Percentiles rank a stretch among this genome's conserved stretches.
Conservation (phyloP, 2,797 vertebrate species). For the Sitta carolinensis region DNA sequence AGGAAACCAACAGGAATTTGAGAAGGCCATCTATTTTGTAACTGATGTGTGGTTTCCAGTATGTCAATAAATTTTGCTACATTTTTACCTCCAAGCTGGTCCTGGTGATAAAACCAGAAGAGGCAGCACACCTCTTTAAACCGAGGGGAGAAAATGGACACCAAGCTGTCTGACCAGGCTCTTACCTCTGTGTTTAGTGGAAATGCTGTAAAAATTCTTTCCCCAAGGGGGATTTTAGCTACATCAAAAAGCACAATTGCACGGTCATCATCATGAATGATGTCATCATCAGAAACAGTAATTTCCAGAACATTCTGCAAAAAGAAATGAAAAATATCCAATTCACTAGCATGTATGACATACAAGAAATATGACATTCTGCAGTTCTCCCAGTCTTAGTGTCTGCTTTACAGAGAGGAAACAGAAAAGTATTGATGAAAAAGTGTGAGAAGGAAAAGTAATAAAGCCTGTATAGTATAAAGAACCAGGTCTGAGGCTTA, state of each 20-base stretch:
- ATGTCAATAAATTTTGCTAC: not conserved
- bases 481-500: not conserved
- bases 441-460: not conserved
- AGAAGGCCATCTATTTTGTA: not conserved
- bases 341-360: not conserved
- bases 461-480: not conserved
- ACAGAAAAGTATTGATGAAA: not conserved
- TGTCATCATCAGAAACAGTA: constrained; percentile 79
- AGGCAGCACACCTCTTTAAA: not conserved
- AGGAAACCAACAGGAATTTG: not conserved
- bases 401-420: not conserved
- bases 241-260: constrained; percentile 80
- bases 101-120: not conserved
- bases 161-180: not conserved
- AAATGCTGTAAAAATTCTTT: constrained; percentile 72
- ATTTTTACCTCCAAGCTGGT: not conserved
- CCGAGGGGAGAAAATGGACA: not conserved
- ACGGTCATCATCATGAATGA: constrained; percentile 61
- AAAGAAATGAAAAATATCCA: not conserved
- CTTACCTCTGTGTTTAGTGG: constrained; percentile 72
- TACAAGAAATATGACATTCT: not conserved
- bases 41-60: not conserved
- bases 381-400: not conserved
- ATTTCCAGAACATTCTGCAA: constrained; percentile 84
- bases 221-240: constrained; percentile 69